A percentile compares a stretch with the other conserved stretches of the same genome.
phyloP scores from a whole-genome alignment of 2,888 invertebrate genomes.

The Tethea ocularis region DNA sequence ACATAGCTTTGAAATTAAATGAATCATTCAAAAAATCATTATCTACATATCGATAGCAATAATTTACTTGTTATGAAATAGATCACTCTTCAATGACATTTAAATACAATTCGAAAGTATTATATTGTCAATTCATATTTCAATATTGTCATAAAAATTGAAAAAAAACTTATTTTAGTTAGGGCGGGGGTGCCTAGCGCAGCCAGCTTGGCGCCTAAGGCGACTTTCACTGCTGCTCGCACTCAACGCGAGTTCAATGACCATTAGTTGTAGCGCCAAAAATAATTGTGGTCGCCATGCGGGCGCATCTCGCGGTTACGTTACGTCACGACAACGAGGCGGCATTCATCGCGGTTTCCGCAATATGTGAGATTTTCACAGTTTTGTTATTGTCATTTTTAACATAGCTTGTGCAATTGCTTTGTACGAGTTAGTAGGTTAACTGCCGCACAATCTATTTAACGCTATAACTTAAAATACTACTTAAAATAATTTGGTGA shows the following conservation, averaged over 20 bases:
- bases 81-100: no score
- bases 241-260: conserved; percentile 49
- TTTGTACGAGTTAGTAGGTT: background rate
- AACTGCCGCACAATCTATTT: no score
- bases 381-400: background rate
- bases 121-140: no score
- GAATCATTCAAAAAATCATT: no score
- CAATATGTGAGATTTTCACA: conserved; percentile 17
- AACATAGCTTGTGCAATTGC: background rate
- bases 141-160: background rate
- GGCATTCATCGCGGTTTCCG: conserved; percentile 38
- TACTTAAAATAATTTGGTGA: no score
- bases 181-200: conserved; percentile 47
- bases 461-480: no score
- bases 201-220: conserved; percentile 73
- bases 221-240: conserved; percentile 66
- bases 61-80: no score
- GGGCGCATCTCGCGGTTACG: conserved; percentile 40
- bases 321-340: conserved; percentile 38
- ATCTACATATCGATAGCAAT: no score
- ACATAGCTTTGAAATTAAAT: no score
- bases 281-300: conserved; percentile 46
- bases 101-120: no score
- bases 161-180: conserved; percentile 17
- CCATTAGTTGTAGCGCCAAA: conserved; percentile 61